Percentiles rank a stretch among this genome's conserved stretches.
Conservation (phyloP, 1,140 invertebrate genomes). For the Ceratina calcarata region DNA sequence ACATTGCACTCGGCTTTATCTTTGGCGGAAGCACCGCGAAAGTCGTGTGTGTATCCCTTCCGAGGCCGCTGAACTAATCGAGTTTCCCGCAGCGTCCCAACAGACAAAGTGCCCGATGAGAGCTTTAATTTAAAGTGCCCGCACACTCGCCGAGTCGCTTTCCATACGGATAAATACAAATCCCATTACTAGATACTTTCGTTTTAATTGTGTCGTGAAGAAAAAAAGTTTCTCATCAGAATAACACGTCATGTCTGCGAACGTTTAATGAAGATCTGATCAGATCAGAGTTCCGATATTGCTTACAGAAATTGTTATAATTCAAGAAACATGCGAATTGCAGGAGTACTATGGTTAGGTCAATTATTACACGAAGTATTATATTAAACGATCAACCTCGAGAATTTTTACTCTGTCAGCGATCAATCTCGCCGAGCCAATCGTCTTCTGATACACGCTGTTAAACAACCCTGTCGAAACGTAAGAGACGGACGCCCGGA, state of each 20-base stretch:
- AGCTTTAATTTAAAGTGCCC: slow-evolving; percentile 61
- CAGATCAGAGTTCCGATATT: too few species aligned
- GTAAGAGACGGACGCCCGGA: not conserved
- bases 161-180: slow-evolving; percentile 15
- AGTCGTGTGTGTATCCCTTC: slow-evolving; percentile 58
- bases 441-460: not conserved
- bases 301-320: too few species aligned
- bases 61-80: slow-evolving; percentile 48
- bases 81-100: slow-evolving; percentile 52
- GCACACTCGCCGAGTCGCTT: slow-evolving; percentile 5
- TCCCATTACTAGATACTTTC: not conserved
- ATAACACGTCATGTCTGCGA: too few species aligned
- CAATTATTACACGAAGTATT: too few species aligned
- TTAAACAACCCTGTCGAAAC: not conserved
- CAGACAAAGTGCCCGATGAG: slow-evolving; percentile 53
- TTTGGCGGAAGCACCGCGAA: slow-evolving; percentile 54
- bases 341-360: too few species aligned
- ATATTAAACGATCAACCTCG: not conserved
- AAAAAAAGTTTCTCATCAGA: not conserved
- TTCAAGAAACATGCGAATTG: too few species aligned
- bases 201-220: not conserved
- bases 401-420: too few species aligned
- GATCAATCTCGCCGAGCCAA: not conserved
- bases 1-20: slow-evolving; percentile 40
- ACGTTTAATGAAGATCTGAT: too few species aligned